Conservation (phyloP, 2,797 vertebrate genomes). For the Tenualosa ilisha region DNA sequence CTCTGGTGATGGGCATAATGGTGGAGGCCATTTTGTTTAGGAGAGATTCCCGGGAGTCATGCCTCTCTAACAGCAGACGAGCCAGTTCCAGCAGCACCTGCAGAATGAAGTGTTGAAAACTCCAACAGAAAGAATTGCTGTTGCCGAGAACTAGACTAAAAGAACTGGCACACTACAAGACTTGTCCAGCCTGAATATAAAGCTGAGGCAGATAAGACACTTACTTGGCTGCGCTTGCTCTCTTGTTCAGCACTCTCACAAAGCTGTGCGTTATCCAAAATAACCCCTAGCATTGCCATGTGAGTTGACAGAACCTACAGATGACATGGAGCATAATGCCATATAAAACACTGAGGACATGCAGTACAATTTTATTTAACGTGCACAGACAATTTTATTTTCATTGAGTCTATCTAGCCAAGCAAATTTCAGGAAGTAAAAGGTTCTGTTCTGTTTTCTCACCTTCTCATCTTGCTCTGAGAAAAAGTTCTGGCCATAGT, state of each 20-base stretch:
- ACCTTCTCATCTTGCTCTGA: slow-evolving; percentile 88
- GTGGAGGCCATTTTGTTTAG: slow-evolving; percentile 86
- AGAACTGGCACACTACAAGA: neutral
- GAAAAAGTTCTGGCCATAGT: slow-evolving; percentile 71
- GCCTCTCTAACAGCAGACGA: slow-evolving; percentile 84
- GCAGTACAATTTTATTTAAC: too few species aligned
- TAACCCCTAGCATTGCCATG: slow-evolving; percentile 83
- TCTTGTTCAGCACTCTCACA: slow-evolving; percentile 86
- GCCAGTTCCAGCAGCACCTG: slow-evolving; percentile 87
- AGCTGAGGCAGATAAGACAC: neutral
- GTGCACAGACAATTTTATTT: neutral
- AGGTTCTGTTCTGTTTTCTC: slow-evolving; percentile 23
- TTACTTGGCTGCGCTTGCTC: slow-evolving; percentile 85
- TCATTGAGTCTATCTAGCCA: neutral
- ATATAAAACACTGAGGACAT: neutral
- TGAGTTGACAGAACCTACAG: slow-evolving; percentile 81
- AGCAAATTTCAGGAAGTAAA: neutral
- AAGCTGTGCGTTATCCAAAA: slow-evolving; percentile 86
- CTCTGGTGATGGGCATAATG: slow-evolving; percentile 87
- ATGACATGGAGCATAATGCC: slow-evolving; percentile 16
- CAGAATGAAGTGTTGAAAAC: neutral
- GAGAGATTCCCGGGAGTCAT: slow-evolving; percentile 81
- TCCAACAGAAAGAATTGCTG: neutral
- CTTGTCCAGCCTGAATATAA: too few species aligned
- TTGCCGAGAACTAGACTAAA: neutral